Percentiles rank a stretch among this genome's conserved stretches.
These are phyloP conservation scores for Apis dorsata DNA, from an alignment of 1,140 invertebrate genomes.

Conservation along the genomic window DNA sequence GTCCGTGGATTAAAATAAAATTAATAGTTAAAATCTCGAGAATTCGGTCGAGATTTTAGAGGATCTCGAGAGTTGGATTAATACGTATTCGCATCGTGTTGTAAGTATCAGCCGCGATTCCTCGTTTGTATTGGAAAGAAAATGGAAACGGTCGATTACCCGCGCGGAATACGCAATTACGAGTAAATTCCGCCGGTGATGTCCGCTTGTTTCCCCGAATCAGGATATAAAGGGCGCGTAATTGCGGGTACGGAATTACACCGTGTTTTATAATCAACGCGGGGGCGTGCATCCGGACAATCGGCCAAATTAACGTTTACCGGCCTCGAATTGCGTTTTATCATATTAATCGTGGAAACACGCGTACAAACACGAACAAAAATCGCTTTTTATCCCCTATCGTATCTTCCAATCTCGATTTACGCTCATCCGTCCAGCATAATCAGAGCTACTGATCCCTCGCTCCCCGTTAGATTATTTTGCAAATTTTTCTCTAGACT, in stretches of 20 bases:
- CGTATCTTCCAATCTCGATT: not conserved
- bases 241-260: conserved; percentile 42
- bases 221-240: conserved; percentile 48
- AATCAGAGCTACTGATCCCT: no score
- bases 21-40: no score
- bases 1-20: not conserved
- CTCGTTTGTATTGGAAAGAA: conserved; percentile 28
- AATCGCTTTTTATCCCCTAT: not conserved
- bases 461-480: no score
- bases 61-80: no score
- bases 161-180: conserved; percentile 37
- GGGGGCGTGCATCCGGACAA: not conserved
- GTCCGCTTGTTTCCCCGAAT: conserved; percentile 25
- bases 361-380: not conserved
- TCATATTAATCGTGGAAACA: conserved; percentile 38
- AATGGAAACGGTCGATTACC: conserved; percentile 35
- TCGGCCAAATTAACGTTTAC: conserved; percentile 40
- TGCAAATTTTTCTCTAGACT: no score
- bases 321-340: conserved; percentile 24
- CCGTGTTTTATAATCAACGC: conserved; percentile 51
- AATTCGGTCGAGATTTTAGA: no score
- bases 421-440: no score
- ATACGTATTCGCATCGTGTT: not conserved
- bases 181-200: conserved; percentile 38
- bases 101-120: conserved; percentile 8